Conservation (phyloP, 2,797 vertebrate species). For the Neopelma chrysocephalum region DNA sequence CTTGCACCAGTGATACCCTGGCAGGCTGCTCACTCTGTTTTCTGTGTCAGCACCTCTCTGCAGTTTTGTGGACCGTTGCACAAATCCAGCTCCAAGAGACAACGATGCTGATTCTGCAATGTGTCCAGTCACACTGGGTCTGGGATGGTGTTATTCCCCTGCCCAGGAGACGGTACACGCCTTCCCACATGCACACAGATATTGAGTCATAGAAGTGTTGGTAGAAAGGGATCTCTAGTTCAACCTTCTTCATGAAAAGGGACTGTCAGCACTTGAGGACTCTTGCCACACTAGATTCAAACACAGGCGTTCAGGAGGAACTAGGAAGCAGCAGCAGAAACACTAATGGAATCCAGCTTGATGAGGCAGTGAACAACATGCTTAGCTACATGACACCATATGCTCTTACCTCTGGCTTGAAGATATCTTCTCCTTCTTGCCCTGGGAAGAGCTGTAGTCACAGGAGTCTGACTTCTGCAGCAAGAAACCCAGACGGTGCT, state of each 20-base stretch:
- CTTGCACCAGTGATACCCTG: background rate
- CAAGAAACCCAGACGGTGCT: conserved; percentile 89
- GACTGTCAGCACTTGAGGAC: background rate
- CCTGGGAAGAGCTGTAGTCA: conserved; percentile 74
- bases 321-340: background rate
- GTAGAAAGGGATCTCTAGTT: background rate
- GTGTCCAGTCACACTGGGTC: background rate
- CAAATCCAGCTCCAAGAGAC: background rate
- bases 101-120: background rate
- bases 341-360: background rate
- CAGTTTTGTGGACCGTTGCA: background rate
- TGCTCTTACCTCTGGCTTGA: conserved; percentile 82
- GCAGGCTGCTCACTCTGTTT: background rate
- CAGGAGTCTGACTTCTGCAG: conserved; percentile 88
- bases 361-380: background rate
- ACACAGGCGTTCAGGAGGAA: background rate
- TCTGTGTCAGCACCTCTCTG: background rate
- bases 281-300: background rate
- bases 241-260: background rate
- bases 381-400: background rate
- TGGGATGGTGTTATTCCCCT: background rate
- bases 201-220: background rate
- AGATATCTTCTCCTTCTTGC: conserved; percentile 77
- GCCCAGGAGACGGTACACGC: background rate
- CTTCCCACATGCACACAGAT: background rate